These are phyloP conservation scores for Chrysomela aeneicollis DNA, from an alignment of 2,888 invertebrate species.

Conservation along the genomic window DNA sequence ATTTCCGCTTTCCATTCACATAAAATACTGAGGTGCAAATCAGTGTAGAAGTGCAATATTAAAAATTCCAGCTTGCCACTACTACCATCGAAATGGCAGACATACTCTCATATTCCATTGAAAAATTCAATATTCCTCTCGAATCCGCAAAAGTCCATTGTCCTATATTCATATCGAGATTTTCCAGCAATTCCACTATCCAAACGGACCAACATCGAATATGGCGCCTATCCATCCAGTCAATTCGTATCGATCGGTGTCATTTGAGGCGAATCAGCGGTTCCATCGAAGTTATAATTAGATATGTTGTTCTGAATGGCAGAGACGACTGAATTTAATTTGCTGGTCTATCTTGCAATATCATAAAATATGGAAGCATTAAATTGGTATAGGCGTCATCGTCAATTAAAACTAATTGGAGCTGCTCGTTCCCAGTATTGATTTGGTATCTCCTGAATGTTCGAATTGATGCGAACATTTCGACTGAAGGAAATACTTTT, in stretches of 20 bases:
- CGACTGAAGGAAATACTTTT: too few relatives aligned
- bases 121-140: not conserved
- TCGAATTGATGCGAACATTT: too few relatives aligned
- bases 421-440: too few relatives aligned
- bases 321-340: slow-evolving; percentile 16
- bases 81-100: not conserved
- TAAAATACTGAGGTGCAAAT: not conserved
- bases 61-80: not conserved
- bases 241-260: not conserved
- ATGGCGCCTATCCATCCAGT: too few relatives aligned
- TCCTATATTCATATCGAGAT: not conserved
- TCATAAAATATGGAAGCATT: not conserved
- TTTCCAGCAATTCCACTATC: not conserved
- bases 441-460: too few relatives aligned
- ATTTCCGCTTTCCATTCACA: too few relatives aligned
- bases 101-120: not conserved
- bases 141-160: not conserved
- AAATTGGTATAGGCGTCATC: not conserved
- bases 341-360: not conserved
- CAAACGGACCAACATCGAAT: not conserved
- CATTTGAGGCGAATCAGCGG: not conserved
- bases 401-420: too few relatives aligned
- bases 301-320: slow-evolving; percentile 10
- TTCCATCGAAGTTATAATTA: slow-evolving; percentile 14
- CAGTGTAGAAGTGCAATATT: not conserved